Evolutionary conservation across 2,888 invertebrate species (phyloP), one percentile per base, ranked within the genome.

Genomic region (Lasius fuliginosus): DNA sequence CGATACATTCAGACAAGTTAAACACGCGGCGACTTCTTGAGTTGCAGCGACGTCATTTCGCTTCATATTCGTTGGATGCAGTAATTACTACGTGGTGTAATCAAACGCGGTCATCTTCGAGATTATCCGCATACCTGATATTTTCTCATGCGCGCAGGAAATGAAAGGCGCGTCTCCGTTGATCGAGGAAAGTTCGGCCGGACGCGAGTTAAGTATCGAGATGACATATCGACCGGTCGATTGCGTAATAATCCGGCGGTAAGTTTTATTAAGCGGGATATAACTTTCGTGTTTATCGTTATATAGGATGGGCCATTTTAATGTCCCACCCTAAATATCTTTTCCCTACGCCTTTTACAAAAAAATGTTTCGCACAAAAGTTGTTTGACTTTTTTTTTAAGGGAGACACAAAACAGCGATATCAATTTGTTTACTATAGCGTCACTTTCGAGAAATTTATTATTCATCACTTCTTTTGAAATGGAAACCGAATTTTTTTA

Each of bases 71-170:
- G 56, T 79, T 46, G 42, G 58, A 23, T 30, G 73, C 18, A 18
- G 69, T 77, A 77, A 68, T 77, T 77, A 77, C 65, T 65, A 65
- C 15, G 67, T 40, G 40, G 53, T 40, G 74, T 60, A 79, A 79
- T 79, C 58, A 79, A 46, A 73, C 18, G 33, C 42, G 42, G 74
- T 79, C 53, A 73, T 79, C 79, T 58, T 73, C 30, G 33, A 73
- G 58, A 79, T 79, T 58, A 73, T 73, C 74, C 40, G 33, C 18
- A 33, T 33, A 42, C 11, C 60, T 69, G 58, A 23, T 67, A 79
- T 71, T 42, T 68, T 79, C 74, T 18, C 23, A 42, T 73, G 60
- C 5, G 36, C 23, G 46, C 46, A 30, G 46, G 79, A 73, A 81
- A 69, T 77, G 77, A 69, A 77, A 77, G 36, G 36, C 46, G 46